These are phyloP conservation scores for Lasioglossum morio DNA, from an alignment of 2,888 invertebrate genomes.

Conservation along the genomic window DNA sequence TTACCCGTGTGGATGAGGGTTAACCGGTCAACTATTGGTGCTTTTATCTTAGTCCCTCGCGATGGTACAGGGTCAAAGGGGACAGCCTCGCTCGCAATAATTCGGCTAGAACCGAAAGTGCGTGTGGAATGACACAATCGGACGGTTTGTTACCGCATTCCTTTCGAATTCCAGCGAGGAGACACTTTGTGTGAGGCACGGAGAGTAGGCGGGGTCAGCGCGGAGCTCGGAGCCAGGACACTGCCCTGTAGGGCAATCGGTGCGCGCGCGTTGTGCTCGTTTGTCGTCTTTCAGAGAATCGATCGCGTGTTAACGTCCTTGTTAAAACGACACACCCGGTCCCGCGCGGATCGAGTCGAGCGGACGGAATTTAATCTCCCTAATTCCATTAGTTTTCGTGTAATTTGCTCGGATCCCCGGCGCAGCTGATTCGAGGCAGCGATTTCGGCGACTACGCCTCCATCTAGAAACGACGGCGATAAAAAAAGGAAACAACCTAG, in stretches of 20 bases:
- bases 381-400: slow-evolving; percentile 14
- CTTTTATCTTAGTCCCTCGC: too few relatives aligned
- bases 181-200: too few relatives aligned
- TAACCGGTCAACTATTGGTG: too few relatives aligned
- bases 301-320: not conserved
- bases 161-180: too few relatives aligned
- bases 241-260: not conserved
- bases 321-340: not conserved
- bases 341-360: not conserved
- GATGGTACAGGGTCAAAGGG: too few relatives aligned
- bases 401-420: slow-evolving; percentile 12
- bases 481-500: not conserved
- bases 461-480: not conserved
- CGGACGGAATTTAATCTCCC: slow-evolving; percentile 26
- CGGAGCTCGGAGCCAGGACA: not conserved
- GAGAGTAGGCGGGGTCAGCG: not conserved
- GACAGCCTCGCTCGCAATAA: too few relatives aligned
- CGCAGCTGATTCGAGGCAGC: not conserved
- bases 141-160: too few relatives aligned
- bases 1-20: too few relatives aligned
- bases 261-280: not conserved
- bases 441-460: not conserved
- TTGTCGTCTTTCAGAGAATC: not conserved
- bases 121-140: too few relatives aligned
- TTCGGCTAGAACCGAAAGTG: too few relatives aligned